A percentile compares a stretch with the other conserved stretches of the same genome.
Evolutionary conservation across 2,797 vertebrate genomes (phyloP).

Genomic region (Gymnopithys bicolor): DNA sequence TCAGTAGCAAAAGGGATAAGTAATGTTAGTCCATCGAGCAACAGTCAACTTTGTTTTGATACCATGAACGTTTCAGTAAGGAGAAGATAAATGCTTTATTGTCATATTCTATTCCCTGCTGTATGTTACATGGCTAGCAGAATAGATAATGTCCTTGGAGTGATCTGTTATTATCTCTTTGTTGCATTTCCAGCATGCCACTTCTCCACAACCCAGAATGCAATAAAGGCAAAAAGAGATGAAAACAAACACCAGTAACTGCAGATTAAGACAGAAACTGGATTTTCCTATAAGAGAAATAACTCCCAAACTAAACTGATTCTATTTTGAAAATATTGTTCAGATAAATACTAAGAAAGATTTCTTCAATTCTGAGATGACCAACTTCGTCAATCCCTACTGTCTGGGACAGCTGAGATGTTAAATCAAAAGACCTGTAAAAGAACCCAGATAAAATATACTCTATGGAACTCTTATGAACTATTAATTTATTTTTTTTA

Average conservation of each 20-base stretch:
- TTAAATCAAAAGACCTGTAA: background rate
- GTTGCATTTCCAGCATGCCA: slow-evolving; percentile 25
- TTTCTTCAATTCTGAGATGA: background rate
- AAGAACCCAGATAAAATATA: background rate
- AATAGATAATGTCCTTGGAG: slow-evolving; percentile 53
- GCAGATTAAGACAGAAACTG: slow-evolving; percentile 3
- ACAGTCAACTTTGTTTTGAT: slow-evolving; percentile 65
- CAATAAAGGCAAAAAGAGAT: background rate
- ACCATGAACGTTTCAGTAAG: slow-evolving; percentile 58
- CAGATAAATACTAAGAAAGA: background rate
- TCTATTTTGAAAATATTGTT: background rate
- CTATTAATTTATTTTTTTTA: background rate
- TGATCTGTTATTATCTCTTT: slow-evolving; percentile 66
- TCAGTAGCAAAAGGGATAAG: slow-evolving; percentile 42
- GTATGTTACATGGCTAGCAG: slow-evolving; percentile 66
- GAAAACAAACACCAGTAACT: slow-evolving; percentile 6
- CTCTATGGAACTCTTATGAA: background rate
- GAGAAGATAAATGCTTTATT: slow-evolving; percentile 73
- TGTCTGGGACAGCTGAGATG: background rate
- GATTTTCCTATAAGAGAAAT: background rate
- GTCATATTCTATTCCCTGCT: slow-evolving; percentile 47
- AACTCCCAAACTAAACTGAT: background rate
- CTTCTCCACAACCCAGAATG: slow-evolving; percentile 12
- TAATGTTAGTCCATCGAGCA: slow-evolving; percentile 41
- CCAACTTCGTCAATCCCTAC: background rate